Conservation (phyloP, 2,113 vertebrate genomes). For the Peucedramus taeniatus region DNA sequence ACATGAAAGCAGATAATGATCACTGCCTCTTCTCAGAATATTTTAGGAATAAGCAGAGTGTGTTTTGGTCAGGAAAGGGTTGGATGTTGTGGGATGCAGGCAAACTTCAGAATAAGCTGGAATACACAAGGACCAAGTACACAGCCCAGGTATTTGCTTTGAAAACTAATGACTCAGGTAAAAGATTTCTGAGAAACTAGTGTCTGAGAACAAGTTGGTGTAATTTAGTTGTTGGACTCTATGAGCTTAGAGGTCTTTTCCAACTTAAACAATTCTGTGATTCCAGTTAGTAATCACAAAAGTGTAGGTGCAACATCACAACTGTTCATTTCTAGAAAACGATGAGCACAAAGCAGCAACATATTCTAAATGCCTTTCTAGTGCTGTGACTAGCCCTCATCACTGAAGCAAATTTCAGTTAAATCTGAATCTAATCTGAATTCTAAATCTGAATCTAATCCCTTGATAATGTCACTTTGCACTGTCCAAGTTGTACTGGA, state of each 20-base stretch:
- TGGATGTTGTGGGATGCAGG: background rate
- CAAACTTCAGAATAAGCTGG: background rate
- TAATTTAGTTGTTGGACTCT: background rate
- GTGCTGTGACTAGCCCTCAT: background rate
- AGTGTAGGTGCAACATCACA: background rate
- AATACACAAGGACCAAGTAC: background rate
- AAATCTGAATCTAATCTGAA: too few relatives aligned
- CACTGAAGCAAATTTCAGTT: background rate
- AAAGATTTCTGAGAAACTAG: background rate
- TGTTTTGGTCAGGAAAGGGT: background rate
- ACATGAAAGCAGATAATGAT: background rate
- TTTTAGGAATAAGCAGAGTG: background rate
- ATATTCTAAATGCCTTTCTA: background rate
- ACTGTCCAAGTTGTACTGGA: background rate
- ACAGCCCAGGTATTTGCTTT: background rate
- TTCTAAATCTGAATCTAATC: too few relatives aligned
- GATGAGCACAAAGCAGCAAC: background rate
- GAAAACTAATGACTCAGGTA: background rate
- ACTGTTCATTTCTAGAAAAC: background rate
- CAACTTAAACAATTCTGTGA: background rate
- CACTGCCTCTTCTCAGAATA: background rate
- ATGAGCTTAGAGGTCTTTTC: background rate
- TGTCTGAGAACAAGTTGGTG: background rate
- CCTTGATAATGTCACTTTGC: background rate
- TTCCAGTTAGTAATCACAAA: background rate